Evolutionary conservation across 37 sponge, comb jelly and placozoan species (phyloP).

Genomic region (Hexactinellida sp.): DNA sequence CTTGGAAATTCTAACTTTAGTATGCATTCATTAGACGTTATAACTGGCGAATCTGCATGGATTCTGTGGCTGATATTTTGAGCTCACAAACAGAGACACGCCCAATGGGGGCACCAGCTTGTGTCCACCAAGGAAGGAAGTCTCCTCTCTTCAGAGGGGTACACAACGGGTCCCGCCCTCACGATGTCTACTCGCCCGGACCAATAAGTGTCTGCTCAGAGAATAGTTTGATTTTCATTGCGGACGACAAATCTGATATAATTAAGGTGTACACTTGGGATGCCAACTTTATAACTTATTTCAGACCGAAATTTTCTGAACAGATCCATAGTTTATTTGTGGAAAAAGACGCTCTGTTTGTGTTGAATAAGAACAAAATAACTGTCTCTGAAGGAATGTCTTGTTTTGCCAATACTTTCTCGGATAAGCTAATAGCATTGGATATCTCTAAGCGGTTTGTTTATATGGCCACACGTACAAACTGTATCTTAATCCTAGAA

Average conservation of each 20-base stretch:
- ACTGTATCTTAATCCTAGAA: neutral
- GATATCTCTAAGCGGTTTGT: neutral
- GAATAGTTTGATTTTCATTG: neutral
- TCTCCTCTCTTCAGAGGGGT: neutral
- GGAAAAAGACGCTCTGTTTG: neutral
- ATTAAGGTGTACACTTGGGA: neutral
- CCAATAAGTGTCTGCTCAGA: neutral
- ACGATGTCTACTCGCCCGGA: neutral
- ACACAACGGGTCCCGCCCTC: neutral
- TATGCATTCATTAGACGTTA: neutral
- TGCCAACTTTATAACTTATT: neutral
- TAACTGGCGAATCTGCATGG: neutral
- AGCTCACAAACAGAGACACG: neutral
- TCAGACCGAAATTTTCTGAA: neutral
- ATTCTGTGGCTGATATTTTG: neutral
- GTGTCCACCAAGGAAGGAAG: neutral
- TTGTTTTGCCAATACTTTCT: neutral
- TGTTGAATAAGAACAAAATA: neutral
- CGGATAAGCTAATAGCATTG: neutral
- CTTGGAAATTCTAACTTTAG: too few relatives aligned
- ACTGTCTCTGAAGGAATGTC: neutral
- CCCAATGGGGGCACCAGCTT: neutral
- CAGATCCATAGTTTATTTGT: neutral
- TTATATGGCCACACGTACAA: neutral
- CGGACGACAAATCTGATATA: neutral